Evolutionary conservation across 2,888 invertebrate genomes (phyloP).

Genomic region (Trissolcus brochymenae): DNA sequence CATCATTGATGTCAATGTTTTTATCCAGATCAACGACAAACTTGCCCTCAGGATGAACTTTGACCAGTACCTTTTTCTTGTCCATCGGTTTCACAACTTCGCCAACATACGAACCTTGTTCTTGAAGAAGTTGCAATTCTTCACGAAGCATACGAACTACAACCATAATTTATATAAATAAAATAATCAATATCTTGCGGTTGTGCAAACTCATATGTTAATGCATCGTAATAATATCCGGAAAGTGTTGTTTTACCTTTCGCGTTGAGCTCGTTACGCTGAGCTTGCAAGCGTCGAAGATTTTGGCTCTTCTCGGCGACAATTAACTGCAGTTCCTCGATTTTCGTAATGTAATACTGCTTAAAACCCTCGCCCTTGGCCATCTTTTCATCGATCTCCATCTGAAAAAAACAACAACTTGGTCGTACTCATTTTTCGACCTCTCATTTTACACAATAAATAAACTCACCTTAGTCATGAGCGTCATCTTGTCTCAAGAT

Average conservation of each 20-base stretch:
- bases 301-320: slow-evolving; percentile 99
- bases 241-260: slow-evolving; percentile 84
- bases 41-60: slow-evolving; percentile 99
- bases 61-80: slow-evolving; percentile 99
- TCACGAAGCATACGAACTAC: slow-evolving; percentile 97
- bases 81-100: slow-evolving; percentile 99
- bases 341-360: slow-evolving; percentile 98
- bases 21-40: slow-evolving; percentile 99
- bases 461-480: slow-evolving; percentile 69
- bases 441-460: background rate
- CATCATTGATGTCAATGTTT: slow-evolving; percentile 98
- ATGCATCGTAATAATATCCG: background rate
- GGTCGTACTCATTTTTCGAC: background rate
- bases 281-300: slow-evolving; percentile 96
- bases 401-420: slow-evolving; percentile 74
- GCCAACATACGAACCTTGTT: slow-evolving; percentile 99
- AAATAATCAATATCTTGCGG: too few relatives aligned
- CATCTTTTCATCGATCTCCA: slow-evolving; percentile 84
- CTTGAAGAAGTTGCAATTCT: slow-evolving; percentile 95
- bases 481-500: slow-evolving; percentile 68
- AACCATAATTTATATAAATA: background rate
- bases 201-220: too few relatives aligned
- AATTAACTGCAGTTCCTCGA: slow-evolving; percentile 95
- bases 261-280: slow-evolving; percentile 98
- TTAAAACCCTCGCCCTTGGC: slow-evolving; percentile 91